Evolutionary conservation across 2,888 invertebrate genomes (phyloP).

Genomic region (Horisme vitalbata): DNA sequence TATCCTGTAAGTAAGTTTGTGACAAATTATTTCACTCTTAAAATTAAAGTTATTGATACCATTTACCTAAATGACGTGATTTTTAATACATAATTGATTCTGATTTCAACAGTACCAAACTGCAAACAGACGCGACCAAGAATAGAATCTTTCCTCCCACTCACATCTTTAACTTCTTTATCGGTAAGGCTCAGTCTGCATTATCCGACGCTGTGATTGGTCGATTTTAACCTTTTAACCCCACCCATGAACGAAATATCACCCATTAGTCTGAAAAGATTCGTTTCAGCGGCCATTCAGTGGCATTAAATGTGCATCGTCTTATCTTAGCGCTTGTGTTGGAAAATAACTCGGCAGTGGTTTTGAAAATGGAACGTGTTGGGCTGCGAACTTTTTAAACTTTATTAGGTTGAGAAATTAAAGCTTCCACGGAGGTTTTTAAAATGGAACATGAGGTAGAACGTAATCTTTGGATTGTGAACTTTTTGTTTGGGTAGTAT

Average conservation of each 20-base stretch:
- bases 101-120: constrained; percentile 33
- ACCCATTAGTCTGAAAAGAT: constrained; percentile 75
- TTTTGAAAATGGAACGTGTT: constrained; percentile 31
- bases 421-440: too few species aligned
- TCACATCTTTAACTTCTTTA: constrained; percentile 55
- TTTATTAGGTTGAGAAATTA: too few species aligned
- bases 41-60: too few species aligned
- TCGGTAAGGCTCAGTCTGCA: constrained; percentile 45
- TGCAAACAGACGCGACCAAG: constrained; percentile 55
- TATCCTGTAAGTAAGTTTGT: too few species aligned
- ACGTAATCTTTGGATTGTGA: too few species aligned
- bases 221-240: constrained; percentile 73
- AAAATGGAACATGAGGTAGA: too few species aligned
- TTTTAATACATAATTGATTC: too few species aligned
- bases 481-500: too few species aligned
- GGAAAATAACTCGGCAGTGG: constrained; percentile 14
- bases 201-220: constrained; percentile 63
- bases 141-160: constrained; percentile 69
- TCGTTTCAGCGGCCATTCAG: constrained; percentile 63
- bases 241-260: constrained; percentile 78
- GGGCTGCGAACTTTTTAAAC: constrained; percentile 14
- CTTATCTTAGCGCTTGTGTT: constrained; percentile 52
- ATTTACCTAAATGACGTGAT: too few species aligned
- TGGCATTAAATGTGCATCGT: constrained; percentile 57
- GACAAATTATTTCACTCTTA: too few species aligned